Conservation (phyloP, 1,140 invertebrate species). For the Hyphantria cunea region DNA sequence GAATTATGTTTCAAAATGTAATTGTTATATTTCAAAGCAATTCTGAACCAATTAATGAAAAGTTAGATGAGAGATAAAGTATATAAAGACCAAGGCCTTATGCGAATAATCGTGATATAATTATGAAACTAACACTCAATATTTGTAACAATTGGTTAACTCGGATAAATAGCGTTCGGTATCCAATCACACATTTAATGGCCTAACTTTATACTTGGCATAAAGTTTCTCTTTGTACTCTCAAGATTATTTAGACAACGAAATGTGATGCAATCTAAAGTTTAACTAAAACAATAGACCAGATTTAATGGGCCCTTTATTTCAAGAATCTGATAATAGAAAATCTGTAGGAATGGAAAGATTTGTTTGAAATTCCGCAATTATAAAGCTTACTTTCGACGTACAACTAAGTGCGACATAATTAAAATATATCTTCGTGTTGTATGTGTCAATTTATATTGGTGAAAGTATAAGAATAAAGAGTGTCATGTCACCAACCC, state of each 20-base stretch:
- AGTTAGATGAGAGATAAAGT: too few species aligned
- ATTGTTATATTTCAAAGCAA: too few species aligned
- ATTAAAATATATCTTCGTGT: too few species aligned
- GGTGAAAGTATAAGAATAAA: too few species aligned
- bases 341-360: background rate
- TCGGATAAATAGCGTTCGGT: conserved; percentile 17
- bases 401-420: too few species aligned
- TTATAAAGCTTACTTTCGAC: too few species aligned
- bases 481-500: too few species aligned
- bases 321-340: conserved; percentile 11
- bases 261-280: conserved; percentile 25
- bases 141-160: conserved; percentile 18
- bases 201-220: conserved; percentile 26
- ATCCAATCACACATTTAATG: conserved; percentile 30
- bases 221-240: conserved; percentile 18
- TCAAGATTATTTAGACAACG: conserved; percentile 26
- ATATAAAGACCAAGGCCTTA: too few species aligned
- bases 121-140: conserved; percentile 17
- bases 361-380: background rate
- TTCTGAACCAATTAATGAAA: too few species aligned
- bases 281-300: conserved; percentile 14
- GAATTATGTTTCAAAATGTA: too few species aligned
- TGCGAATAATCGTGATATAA: conserved; percentile 8
- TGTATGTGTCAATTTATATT: too few species aligned
- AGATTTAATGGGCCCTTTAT: conserved; percentile 17